A percentile compares a stretch with the other conserved stretches of the same genome.
Evolutionary conservation across 2,113 vertebrate species (phyloP).

Genomic region (Tricholaema leucomelas): DNA sequence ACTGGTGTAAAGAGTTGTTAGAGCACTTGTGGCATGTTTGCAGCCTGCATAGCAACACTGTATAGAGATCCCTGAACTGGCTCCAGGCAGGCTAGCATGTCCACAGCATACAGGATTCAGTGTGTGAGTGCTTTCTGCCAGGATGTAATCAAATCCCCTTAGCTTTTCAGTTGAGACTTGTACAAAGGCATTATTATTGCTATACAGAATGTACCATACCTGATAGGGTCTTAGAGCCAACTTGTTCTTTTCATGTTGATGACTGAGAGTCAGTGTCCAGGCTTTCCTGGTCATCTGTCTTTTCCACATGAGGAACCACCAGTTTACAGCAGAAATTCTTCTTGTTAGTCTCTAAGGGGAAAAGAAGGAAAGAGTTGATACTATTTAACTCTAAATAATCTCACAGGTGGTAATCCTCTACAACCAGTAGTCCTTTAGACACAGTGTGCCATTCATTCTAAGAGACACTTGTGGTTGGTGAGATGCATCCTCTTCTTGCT

Average conservation of each 20-base stretch:
- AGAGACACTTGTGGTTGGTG: neutral
- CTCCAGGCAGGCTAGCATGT: slow-evolving; percentile 37
- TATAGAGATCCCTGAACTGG: slow-evolving; percentile 16
- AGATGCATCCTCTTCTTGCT: neutral
- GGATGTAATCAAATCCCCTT: slow-evolving; percentile 45
- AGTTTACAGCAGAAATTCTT: neutral
- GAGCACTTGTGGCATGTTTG: neutral
- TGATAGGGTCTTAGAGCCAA: neutral
- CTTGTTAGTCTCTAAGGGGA: neutral
- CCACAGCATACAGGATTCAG: neutral
- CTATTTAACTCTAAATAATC: neutral
- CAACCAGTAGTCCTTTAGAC: neutral
- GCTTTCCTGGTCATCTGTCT: neutral
- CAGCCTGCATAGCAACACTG: neutral
- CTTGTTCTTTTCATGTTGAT: neutral
- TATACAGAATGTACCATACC: slow-evolving; percentile 23
- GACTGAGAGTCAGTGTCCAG: neutral
- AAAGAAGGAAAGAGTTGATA: neutral
- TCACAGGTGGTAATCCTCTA: neutral
- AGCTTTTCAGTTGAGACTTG: neutral
- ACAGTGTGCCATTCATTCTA: neutral
- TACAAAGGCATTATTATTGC: slow-evolving; percentile 64
- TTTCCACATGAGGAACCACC: neutral
- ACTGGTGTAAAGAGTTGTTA: neutral
- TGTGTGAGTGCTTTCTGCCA: slow-evolving; percentile 11